These are phyloP conservation scores for Coregonus sp. DNA, from an alignment of 2,797 vertebrate genomes.

Conservation along the genomic window DNA sequence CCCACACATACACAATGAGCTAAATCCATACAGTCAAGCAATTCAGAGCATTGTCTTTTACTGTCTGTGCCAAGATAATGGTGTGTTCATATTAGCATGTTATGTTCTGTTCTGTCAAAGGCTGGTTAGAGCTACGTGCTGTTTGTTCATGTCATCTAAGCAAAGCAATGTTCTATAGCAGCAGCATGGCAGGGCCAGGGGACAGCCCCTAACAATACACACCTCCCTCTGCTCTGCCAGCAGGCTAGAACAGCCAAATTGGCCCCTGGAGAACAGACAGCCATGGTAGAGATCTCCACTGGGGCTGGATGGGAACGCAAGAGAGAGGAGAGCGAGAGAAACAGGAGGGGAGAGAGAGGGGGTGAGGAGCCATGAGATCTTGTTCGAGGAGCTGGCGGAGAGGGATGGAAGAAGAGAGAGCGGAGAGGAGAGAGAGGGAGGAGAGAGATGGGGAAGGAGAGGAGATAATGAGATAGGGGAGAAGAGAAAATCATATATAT, in stretches of 20 bases:
- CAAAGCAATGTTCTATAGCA: slow-evolving; percentile 69
- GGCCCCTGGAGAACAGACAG: slow-evolving; percentile 75
- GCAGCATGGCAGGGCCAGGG: slow-evolving; percentile 67
- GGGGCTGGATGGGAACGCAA: slow-evolving; percentile 37
- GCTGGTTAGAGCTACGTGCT: background rate
- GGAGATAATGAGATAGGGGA: background rate
- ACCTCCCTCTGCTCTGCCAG: slow-evolving; percentile 60
- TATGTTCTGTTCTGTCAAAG: background rate
- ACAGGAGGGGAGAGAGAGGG: background rate
- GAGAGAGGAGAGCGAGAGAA: background rate
- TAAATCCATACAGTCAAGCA: background rate
- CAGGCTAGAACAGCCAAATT: slow-evolving; percentile 78
- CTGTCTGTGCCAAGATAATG: background rate
- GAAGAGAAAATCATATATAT: background rate
- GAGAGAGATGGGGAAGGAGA: background rate
- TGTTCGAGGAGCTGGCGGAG: background rate
- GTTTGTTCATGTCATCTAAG: slow-evolving; percentile 23
- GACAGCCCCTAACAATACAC: slow-evolving; percentile 40
- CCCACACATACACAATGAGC: too few species aligned
- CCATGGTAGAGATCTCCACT: slow-evolving; percentile 55
- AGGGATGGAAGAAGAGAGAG: slow-evolving; percentile 6
- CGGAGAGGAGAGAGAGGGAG: background rate
- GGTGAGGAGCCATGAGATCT: background rate
- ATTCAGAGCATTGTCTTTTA: background rate
- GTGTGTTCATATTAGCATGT: background rate